These are phyloP conservation scores for Petrocephalus zakoni DNA, from an alignment of 2,113 vertebrate genomes.

Conservation along the genomic window DNA sequence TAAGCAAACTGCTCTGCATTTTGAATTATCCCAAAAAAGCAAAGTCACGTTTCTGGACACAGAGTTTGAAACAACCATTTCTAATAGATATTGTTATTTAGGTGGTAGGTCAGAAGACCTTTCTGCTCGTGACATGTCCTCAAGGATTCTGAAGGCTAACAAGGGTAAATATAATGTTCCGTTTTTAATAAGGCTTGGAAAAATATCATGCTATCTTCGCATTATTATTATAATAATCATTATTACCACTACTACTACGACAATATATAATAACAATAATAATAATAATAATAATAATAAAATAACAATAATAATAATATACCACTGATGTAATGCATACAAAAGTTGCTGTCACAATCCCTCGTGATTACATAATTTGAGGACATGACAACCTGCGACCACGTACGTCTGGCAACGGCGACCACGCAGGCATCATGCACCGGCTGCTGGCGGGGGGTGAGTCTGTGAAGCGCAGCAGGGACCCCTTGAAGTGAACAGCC, in stretches of 20 bases:
- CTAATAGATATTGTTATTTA: not conserved
- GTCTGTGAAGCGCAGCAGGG: constrained; percentile 29
- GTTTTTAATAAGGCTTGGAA: not conserved
- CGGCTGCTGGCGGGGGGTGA: constrained; percentile 28
- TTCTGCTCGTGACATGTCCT: constrained; percentile 18
- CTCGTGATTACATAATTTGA: not conserved
- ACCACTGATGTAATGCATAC: not conserved
- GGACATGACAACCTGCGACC: not conserved
- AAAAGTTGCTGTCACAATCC: not conserved
- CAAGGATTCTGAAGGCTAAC: constrained; percentile 26
- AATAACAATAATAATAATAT: not conserved
- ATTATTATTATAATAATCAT: too few species aligned
- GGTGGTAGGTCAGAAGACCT: not conserved
- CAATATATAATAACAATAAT: not conserved
- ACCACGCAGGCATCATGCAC: constrained; percentile 10
- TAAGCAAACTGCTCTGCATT: not conserved
- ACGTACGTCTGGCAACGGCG: not conserved
- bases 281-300: not conserved
- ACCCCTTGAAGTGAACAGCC: constrained; percentile 35
- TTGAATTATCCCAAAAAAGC: not conserved
- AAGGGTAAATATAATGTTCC: constrained; percentile 17
- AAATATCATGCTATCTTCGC: not conserved
- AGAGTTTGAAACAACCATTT: not conserved
- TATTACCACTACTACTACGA: too few species aligned
- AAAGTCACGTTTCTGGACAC: not conserved